Evolutionary conservation across 92 coral and sea anemone genomes (phyloP), one percentile per base, ranked within the genome.

Genomic region (Epizoanthus illoricatus): DNA sequence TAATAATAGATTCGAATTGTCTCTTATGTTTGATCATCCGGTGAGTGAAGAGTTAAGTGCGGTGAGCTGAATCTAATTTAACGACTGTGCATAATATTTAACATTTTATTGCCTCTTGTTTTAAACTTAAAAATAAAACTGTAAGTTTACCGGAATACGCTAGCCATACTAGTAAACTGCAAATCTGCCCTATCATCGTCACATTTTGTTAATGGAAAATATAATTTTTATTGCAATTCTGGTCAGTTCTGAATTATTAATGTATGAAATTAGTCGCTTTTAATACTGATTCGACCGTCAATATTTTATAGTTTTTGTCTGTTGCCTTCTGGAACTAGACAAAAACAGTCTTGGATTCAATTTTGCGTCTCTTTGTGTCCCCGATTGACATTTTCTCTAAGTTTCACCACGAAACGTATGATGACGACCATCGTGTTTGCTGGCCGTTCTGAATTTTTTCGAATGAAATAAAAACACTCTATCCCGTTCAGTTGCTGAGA

Each of bases 21-120:
- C 43, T 68, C 52, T 68, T 36, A 67, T 67, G 73, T 13, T 68
- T 68, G 5, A 39, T 68, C 73, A 68, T 68, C 52, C 73, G 73
- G 73, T 39, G 73, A 19, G 20, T 5, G 11, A 36, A 39, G 42
- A 36, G 15, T 39, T 33, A 39, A 36, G 72, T 67, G 72, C 19
- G 45, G 17, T 28, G 21, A 36, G 13, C 24, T 8, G 5, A 64
- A 20, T 62, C 24, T 62, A 21, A 62, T 62, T 62, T 62, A 62
- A 28, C 21, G 66, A 5, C 36, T 33, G 42, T 68, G 33, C 52
- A 68, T 68, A 41, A 41, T 24, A 33, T 68, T 39, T 16, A 68
- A 24, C 18, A 1, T 15, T 7, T 68, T 68, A 43, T 68, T 68
- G 28, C 2, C 72, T 67, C 2, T n/a, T 15, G 8, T 19, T 24